These are phyloP conservation scores for Penaeus japonicus DNA, from an alignment of 1,140 invertebrate genomes.

Conservation along the genomic window DNA sequence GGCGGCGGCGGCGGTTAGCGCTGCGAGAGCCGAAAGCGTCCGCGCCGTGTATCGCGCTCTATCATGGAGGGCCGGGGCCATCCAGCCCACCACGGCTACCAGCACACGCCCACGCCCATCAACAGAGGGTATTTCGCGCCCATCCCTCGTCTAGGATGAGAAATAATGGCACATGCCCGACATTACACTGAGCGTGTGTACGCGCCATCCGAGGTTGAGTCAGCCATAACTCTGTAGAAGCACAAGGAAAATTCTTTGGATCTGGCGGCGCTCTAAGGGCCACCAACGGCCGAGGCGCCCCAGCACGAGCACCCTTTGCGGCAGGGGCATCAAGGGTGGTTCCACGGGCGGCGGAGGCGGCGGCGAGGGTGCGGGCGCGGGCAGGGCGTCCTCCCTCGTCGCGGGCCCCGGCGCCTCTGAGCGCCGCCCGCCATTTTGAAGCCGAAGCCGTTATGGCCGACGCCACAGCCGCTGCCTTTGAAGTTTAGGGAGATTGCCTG, in stretches of 20 bases:
- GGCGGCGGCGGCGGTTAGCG: conserved; percentile 34
- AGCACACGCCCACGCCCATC: conserved; percentile 32
- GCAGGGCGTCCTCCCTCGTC: conserved; percentile 31
- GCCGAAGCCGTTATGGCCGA: conserved; percentile 55
- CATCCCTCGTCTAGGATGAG: background rate
- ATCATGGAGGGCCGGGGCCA: conserved; percentile 42
- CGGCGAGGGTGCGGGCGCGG: background rate
- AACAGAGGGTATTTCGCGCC: conserved; percentile 41
- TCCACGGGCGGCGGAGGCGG: background rate
- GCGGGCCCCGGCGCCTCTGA: conserved; percentile 48
- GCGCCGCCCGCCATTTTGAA: conserved; percentile 51
- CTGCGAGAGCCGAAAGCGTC: conserved; percentile 29
- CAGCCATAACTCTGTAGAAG: conserved; percentile 39
- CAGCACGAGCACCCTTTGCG: background rate
- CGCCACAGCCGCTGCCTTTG: conserved; percentile 29
- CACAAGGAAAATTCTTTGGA: conserved; percentile 14
- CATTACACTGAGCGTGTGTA: conserved; percentile 34
- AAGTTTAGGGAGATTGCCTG: conserved; percentile 47
- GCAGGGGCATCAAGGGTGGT: background rate
- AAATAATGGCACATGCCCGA: background rate
- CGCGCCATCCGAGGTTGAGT: conserved; percentile 22
- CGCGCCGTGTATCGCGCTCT: conserved; percentile 30
- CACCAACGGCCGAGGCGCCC: background rate
- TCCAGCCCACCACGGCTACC: conserved; percentile 40
- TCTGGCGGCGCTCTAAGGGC: background rate